Percentiles rank a stretch among this genome's conserved stretches.
Evolutionary conservation across 2,888 invertebrate species (phyloP).

Genomic region (Apotomis capreana): DNA sequence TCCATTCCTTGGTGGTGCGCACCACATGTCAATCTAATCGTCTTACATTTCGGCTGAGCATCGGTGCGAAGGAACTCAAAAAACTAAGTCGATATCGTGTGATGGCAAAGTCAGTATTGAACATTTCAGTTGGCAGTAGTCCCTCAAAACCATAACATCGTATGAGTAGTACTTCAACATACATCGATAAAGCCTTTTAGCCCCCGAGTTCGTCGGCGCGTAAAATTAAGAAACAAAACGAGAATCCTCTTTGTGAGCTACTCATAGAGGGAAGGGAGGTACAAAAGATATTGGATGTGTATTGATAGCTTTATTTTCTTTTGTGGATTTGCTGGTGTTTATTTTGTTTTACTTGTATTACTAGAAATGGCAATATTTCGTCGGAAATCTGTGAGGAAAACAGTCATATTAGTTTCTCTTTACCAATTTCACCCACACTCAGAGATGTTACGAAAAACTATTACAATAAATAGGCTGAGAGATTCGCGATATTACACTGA

Average conservation of each 20-base stretch:
- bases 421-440: too few species aligned
- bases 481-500: too few species aligned
- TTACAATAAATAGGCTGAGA: too few species aligned
- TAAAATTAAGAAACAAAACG: slow-evolving; percentile 68
- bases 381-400: neutral
- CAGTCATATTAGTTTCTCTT: too few species aligned
- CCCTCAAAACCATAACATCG: neutral
- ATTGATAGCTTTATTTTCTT: slow-evolving; percentile 35
- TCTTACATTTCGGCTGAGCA: neutral
- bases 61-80: neutral
- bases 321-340: neutral
- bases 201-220: slow-evolving; percentile 57
- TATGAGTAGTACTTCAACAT: neutral
- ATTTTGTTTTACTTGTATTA: neutral
- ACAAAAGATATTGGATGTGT: slow-evolving; percentile 47
- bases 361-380: neutral
- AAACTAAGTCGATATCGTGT: slow-evolving; percentile 37
- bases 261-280: slow-evolving; percentile 40
- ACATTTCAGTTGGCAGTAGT: slow-evolving; percentile 52
- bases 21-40: too few species aligned
- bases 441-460: too few species aligned
- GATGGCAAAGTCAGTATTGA: slow-evolving; percentile 30
- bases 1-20: too few species aligned
- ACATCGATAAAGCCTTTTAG: neutral
- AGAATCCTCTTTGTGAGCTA: slow-evolving; percentile 57